These are phyloP conservation scores for Luperina testacea DNA, from an alignment of 2,888 invertebrate genomes.

Conservation along the genomic window DNA sequence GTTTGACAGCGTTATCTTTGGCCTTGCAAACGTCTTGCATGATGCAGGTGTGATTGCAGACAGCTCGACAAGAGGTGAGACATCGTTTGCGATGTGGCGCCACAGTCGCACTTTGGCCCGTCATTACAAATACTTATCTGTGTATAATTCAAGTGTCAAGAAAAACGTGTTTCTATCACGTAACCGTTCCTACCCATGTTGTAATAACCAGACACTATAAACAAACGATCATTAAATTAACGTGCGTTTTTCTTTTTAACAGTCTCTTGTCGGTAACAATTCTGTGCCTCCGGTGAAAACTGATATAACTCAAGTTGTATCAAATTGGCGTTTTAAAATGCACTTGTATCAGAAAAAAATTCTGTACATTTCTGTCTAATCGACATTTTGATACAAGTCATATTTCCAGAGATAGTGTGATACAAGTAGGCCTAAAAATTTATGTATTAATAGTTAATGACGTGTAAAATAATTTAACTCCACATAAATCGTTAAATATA, in stretches of 20 bases:
- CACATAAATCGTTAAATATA: too few relatives aligned
- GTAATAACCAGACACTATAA: slow-evolving; percentile 33
- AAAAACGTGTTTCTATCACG: slow-evolving; percentile 30
- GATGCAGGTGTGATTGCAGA: not conserved
- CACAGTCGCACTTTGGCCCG: not conserved
- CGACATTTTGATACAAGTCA: too few relatives aligned
- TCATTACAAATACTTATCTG: not conserved
- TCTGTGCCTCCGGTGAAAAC: too few relatives aligned
- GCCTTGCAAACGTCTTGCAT: not conserved
- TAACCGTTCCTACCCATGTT: slow-evolving; percentile 14
- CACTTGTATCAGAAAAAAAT: too few relatives aligned
- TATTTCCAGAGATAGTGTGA: too few relatives aligned
- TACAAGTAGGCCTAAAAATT: too few relatives aligned
- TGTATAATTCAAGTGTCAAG: slow-evolving; percentile 8
- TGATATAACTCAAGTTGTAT: too few relatives aligned
- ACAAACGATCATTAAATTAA: slow-evolving; percentile 19
- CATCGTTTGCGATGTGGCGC: not conserved
- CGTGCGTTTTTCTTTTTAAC: slow-evolving; percentile 21
- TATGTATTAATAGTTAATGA: too few relatives aligned
- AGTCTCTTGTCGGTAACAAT: not conserved
- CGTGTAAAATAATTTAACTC: too few relatives aligned
- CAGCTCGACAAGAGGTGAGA: not conserved
- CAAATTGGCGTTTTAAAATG: too few relatives aligned
- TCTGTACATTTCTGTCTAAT: too few relatives aligned
- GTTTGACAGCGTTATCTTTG: not conserved